phyloP scores from a whole-genome alignment of 2,888 invertebrate species.

The Calliopum simillimum region DNA sequence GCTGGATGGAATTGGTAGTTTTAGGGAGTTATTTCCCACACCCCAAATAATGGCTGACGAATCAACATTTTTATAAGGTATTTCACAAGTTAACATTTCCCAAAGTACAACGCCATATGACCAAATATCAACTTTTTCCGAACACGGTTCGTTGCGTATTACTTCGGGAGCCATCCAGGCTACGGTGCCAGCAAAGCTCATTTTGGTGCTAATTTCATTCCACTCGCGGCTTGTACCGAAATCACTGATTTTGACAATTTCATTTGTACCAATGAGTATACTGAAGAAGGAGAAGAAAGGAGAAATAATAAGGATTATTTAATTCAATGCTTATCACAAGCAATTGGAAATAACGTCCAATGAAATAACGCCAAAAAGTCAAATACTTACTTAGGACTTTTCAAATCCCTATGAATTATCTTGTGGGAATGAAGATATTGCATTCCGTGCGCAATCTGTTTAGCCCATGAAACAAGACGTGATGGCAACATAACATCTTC shows the following conservation, averaged over 20 bases:
- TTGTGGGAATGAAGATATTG: conserved; percentile 94
- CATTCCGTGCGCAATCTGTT: conserved; percentile 97
- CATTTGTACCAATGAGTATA: conserved; percentile 84
- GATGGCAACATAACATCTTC: conserved; percentile 87
- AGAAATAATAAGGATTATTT: too few relatives aligned
- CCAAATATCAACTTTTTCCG: conserved; percentile 99
- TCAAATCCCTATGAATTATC: conserved; percentile 98
- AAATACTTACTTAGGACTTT: conserved; percentile 94
- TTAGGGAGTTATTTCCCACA: conserved; percentile 93
- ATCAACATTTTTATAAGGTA: conserved; percentile 94
- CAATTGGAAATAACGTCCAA: neutral
- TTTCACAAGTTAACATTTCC: conserved; percentile 96
- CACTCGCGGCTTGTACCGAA: conserved; percentile 96
- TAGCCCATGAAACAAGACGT: conserved; percentile 91
- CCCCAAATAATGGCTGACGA: conserved; percentile 98
- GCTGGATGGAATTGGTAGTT: conserved; percentile 89
- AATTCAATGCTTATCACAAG: too few relatives aligned
- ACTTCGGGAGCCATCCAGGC: conserved; percentile 99
- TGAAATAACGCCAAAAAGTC: neutral
- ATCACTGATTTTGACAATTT: conserved; percentile 94
- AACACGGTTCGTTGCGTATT: conserved; percentile 95
- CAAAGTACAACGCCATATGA: conserved; percentile 98
- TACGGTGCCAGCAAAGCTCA: conserved; percentile 98
- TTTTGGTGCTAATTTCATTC: conserved; percentile 94
- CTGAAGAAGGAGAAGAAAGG: conserved; percentile 68